These are phyloP conservation scores for Phallusia fumigata DNA, from an alignment of 23 tunicate species.

Conservation along the genomic window DNA sequence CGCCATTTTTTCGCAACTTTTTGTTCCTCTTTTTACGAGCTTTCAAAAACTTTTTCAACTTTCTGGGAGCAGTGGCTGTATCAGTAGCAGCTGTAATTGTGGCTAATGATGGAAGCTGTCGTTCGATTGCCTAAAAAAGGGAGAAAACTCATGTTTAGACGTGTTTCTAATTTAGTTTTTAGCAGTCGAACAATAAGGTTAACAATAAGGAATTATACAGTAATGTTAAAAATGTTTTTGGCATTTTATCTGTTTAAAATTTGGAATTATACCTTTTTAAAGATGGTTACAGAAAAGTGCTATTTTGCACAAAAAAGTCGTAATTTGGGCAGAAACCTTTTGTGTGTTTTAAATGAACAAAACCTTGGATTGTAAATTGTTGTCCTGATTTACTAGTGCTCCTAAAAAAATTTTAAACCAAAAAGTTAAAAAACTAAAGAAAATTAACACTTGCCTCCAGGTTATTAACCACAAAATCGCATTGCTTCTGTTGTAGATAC, in stretches of 20 bases:
- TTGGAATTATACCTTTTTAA: too few relatives aligned
- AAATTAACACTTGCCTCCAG: slow-evolving; percentile 35
- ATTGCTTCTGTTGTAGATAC: slow-evolving; percentile 65
- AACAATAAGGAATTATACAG: too few relatives aligned
- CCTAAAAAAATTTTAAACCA: too few relatives aligned
- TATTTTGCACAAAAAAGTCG: too few relatives aligned
- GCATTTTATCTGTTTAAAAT: too few relatives aligned
- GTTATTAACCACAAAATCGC: slow-evolving; percentile 56
- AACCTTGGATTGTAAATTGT: too few relatives aligned
- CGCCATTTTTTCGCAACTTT: slow-evolving; percentile 21
- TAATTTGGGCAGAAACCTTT: too few relatives aligned
- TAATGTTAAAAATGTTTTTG: too few relatives aligned
- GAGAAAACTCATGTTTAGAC: too few relatives aligned
- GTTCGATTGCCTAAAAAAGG: slow-evolving; percentile 35
- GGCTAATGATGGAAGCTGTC: slow-evolving; percentile 43
- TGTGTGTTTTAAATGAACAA: too few relatives aligned
- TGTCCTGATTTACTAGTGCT: too few relatives aligned
- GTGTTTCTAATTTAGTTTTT: not conserved
- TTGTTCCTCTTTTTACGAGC: slow-evolving; percentile 48
- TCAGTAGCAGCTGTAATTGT: slow-evolving; percentile 11
- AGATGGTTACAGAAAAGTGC: too few relatives aligned
- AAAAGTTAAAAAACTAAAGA: not conserved
- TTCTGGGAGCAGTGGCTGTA: slow-evolving; percentile 16
- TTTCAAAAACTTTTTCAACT: slow-evolving; percentile 65
- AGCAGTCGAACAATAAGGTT: not conserved